A percentile compares a stretch with the other conserved stretches of the same genome.
Evolutionary conservation across 1,140 invertebrate species (phyloP).

Genomic region (Eupristina koningsbergeri): DNA sequence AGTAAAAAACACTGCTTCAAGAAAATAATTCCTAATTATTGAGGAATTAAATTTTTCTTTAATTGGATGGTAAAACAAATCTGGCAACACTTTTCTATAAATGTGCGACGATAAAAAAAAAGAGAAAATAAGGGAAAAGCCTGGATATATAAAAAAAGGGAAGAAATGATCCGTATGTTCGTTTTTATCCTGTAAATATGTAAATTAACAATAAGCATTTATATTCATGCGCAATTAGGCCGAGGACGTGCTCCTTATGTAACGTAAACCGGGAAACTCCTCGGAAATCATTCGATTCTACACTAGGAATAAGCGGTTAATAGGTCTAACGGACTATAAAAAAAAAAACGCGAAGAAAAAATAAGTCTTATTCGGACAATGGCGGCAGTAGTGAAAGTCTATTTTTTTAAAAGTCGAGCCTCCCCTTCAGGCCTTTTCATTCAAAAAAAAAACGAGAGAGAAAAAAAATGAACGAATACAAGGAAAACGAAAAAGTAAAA

Average conservation of each 20-base stretch:
- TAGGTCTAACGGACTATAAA: slow-evolving; percentile 41
- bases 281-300: slow-evolving; percentile 26
- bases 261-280: not conserved
- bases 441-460: slow-evolving; percentile 20
- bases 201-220: slow-evolving; percentile 68
- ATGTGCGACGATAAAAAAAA: slow-evolving; percentile 47
- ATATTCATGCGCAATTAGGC: slow-evolving; percentile 60
- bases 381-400: slow-evolving; percentile 49
- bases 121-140: slow-evolving; percentile 29
- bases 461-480: no score
- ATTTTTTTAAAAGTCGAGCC: slow-evolving; percentile 52
- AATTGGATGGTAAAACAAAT: slow-evolving; percentile 18
- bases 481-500: not conserved
- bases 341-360: slow-evolving; percentile 30
- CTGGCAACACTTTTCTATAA: slow-evolving; percentile 48
- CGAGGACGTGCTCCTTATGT: slow-evolving; percentile 35
- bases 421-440: slow-evolving; percentile 39
- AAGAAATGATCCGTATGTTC: slow-evolving; percentile 61
- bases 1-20: no score
- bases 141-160: slow-evolving; percentile 37
- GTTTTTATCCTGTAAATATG: slow-evolving; percentile 71
- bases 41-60: not conserved
- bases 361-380: slow-evolving; percentile 55
- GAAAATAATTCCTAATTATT: no score
- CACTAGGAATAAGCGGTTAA: slow-evolving; percentile 40